Conservation (phyloP, 1,140 invertebrate genomes). For the Caenorhabditis briggsae region DNA sequence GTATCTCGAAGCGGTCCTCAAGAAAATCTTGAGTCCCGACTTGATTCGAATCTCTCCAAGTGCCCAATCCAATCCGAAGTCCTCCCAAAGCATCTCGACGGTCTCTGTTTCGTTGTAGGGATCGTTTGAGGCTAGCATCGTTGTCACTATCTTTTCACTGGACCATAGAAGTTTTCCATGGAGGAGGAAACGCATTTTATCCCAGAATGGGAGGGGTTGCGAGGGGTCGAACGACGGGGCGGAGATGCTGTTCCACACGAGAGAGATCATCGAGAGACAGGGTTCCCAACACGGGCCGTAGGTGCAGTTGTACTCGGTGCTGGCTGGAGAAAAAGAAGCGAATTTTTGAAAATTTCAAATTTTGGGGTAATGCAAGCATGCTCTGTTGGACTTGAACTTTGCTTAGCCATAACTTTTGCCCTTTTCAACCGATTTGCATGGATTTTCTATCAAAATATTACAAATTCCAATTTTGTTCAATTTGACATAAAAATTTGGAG, state of each 20-base stretch:
- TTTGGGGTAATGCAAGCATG: no score
- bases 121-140: slow-evolving; percentile 81
- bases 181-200: slow-evolving; percentile 91
- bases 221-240: slow-evolving; percentile 92
- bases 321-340: slow-evolving; percentile 81
- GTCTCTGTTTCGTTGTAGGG: slow-evolving; percentile 98
- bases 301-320: slow-evolving; percentile 88
- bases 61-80: slow-evolving; percentile 93
- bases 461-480: no score
- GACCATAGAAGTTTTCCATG: slow-evolving; percentile 84
- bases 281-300: slow-evolving; percentile 99
- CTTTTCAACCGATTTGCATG: no score
- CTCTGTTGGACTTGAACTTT: no score
- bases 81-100: slow-evolving; percentile 95
- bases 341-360: no score
- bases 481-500: no score
- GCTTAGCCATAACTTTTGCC: no score
- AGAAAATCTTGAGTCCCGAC: slow-evolving; percentile 88
- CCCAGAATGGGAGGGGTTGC: slow-evolving; percentile 94
- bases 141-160: slow-evolving; percentile 83
- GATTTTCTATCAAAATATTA: no score
- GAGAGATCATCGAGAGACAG: slow-evolving; percentile 92
- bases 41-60: slow-evolving; percentile 90
- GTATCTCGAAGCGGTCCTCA: slow-evolving; percentile 96
- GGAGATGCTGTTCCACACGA: slow-evolving; percentile 86